Conservation (phyloP, 2,888 invertebrate species). For the Rhodophaea formosa region DNA sequence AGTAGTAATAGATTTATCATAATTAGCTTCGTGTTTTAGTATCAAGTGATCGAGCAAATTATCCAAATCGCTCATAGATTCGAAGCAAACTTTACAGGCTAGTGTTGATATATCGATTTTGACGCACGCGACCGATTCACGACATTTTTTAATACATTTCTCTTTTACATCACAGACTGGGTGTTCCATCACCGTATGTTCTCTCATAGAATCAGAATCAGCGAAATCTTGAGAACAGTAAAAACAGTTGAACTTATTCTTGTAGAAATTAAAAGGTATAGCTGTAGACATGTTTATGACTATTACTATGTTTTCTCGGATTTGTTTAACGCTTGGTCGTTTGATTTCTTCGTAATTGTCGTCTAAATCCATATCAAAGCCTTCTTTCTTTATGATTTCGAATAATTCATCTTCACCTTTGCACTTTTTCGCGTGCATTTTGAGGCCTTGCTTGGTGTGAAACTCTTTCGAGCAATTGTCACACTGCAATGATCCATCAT, state of each 20-base stretch:
- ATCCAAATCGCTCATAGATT: constrained; percentile 59
- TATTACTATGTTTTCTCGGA: constrained; percentile 65
- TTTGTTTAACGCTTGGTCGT: constrained; percentile 67
- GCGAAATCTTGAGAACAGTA: constrained; percentile 72
- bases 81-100: constrained; percentile 69
- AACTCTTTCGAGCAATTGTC: constrained; percentile 65
- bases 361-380: constrained; percentile 58
- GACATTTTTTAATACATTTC: constrained; percentile 68
- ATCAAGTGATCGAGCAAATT: constrained; percentile 64
- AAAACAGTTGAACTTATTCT: constrained; percentile 74
- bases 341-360: constrained; percentile 53
- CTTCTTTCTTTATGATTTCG: constrained; percentile 58
- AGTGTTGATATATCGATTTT: constrained; percentile 68
- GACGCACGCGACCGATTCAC: constrained; percentile 70
- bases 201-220: constrained; percentile 65
- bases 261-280: constrained; percentile 72
- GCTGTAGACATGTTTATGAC: constrained; percentile 75
- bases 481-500: constrained; percentile 65
- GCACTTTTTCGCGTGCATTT: constrained; percentile 68
- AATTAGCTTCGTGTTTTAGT: constrained; percentile 62
- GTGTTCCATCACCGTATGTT: constrained; percentile 65
- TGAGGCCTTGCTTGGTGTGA: constrained; percentile 67
- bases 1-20: constrained; percentile 67
- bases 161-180: constrained; percentile 64
- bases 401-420: constrained; percentile 52